These are phyloP conservation scores for Diachasmimorpha longicaudata DNA, from an alignment of 1,140 invertebrate genomes.

Conservation along the genomic window DNA sequence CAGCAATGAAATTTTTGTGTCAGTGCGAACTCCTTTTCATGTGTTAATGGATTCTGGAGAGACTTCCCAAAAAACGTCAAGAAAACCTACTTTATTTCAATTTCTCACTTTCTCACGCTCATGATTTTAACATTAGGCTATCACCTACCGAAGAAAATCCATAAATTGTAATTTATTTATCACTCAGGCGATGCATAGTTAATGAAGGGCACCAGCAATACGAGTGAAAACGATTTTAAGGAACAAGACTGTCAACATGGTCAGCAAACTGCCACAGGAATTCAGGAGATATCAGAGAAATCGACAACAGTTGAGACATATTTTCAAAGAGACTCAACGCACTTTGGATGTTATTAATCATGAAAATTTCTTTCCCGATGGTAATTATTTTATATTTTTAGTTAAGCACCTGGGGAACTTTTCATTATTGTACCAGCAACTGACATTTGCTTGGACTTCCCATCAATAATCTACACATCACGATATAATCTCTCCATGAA, in stretches of 20 bases:
- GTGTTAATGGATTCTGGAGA: too few relatives aligned
- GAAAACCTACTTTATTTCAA: too few relatives aligned
- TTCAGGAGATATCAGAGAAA: slow-evolving; percentile 64
- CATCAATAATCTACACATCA: neutral
- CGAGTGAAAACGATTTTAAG: neutral
- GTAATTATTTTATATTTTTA: slow-evolving; percentile 58
- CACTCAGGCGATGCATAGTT: neutral
- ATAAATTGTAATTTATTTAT: neutral
- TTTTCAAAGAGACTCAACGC: slow-evolving; percentile 72
- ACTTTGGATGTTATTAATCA: slow-evolving; percentile 70
- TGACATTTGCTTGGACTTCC: too few relatives aligned
- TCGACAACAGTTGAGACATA: slow-evolving; percentile 61
- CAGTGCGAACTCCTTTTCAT: too few relatives aligned
- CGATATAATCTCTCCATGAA: neutral
- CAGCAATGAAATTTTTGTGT: too few relatives aligned
- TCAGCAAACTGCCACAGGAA: slow-evolving; percentile 63
- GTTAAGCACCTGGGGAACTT: too few relatives aligned
- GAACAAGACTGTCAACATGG: slow-evolving; percentile 43
- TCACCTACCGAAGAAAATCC: neutral
- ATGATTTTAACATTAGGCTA: neutral
- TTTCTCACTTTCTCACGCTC: too few relatives aligned
- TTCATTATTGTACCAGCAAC: too few relatives aligned
- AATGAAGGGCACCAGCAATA: neutral
- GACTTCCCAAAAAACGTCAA: too few relatives aligned
- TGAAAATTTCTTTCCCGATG: slow-evolving; percentile 68